Evolutionary conservation across 2,797 vertebrate species (phyloP).

Genomic region (Aldrovandia affinis): DNA sequence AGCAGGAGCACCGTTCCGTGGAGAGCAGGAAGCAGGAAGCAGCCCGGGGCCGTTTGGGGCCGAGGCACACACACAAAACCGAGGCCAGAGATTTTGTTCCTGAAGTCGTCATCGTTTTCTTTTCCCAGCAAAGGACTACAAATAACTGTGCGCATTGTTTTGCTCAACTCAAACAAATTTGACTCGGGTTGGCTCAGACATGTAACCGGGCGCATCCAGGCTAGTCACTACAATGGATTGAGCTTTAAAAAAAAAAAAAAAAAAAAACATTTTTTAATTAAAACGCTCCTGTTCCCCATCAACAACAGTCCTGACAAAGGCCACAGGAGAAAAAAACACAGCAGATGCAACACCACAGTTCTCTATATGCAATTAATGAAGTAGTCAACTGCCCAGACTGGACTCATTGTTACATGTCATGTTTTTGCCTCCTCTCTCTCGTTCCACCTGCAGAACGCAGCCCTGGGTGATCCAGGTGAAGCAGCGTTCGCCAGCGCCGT

Average conservation of each 20-base stretch:
- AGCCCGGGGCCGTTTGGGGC: constrained; percentile 16
- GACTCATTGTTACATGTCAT: neutral
- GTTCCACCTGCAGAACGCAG: neutral
- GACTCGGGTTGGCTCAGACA: neutral
- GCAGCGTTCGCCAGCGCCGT: too few species aligned
- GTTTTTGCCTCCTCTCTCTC: neutral
- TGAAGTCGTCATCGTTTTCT: constrained; percentile 29
- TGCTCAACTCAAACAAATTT: constrained; percentile 1
- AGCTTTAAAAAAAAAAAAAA: too few species aligned
- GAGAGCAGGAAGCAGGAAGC: constrained; percentile 14
- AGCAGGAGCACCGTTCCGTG: neutral
- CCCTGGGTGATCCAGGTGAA: neutral
- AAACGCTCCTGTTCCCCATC: neutral
- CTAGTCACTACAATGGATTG: constrained; percentile 14
- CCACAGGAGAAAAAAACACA: neutral
- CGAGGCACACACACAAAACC: constrained; percentile 27
- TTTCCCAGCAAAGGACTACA: constrained; percentile 21
- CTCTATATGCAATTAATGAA: neutral
- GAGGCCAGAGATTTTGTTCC: constrained; percentile 28
- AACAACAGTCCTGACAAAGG: constrained; percentile 28
- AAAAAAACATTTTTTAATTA: too few species aligned
- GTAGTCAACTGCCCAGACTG: neutral
- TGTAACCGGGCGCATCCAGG: constrained; percentile 8
- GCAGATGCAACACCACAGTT: neutral
- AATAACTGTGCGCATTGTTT: constrained; percentile 10